Evolutionary conservation across 2,888 invertebrate genomes (phyloP), one percentile per base, ranked within the genome.

Genomic region (Drosophila subquinaria): DNA sequence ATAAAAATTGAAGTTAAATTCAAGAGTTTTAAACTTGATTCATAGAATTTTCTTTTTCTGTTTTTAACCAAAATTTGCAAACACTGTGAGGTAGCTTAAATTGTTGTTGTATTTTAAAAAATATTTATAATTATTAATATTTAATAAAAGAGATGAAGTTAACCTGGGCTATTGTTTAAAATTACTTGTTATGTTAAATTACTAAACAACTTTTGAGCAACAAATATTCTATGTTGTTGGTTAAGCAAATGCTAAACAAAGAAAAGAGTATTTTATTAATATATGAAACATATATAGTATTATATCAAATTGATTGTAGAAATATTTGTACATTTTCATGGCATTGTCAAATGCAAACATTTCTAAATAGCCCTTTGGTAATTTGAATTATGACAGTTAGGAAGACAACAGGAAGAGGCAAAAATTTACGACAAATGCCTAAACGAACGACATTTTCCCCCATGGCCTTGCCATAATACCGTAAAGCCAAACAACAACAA

Each of bases 361-460:
- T 55, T 64, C 40, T 30, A 73, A 73, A 78, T 61, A 64, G 53
- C 60, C 56, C 63, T 57, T 64, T 61, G 48, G 56, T 64, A 33
- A 51, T 78, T 69, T 74, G 79, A 79, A 69, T 76, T 79, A 74
- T 76, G 64, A 69, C 79, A 79, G 79, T 79, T 69, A 63, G 59
- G 62, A 55, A 66, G 66, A 68, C 61, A 62, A 66, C 15, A 35
- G n/a, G 17, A 35, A 27, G 47, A 42, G 30, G 23, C 23, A 42
- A 40, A 45, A 68, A 73, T 76, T 50, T 87, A 75, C 56, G 77
- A 65, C 73, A 76, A 72, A 72, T 70, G 70, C 69, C 57, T 65
- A 73, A 82, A 79, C 67, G 73, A 55, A 76, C 64, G 79, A 85
- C 73, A 38, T 69, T 79, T 73, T 73, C 13, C 71, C 76, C 80